phyloP scores from a whole-genome alignment of 1,140 invertebrate genomes.

The Drosophila gunungcola region DNA sequence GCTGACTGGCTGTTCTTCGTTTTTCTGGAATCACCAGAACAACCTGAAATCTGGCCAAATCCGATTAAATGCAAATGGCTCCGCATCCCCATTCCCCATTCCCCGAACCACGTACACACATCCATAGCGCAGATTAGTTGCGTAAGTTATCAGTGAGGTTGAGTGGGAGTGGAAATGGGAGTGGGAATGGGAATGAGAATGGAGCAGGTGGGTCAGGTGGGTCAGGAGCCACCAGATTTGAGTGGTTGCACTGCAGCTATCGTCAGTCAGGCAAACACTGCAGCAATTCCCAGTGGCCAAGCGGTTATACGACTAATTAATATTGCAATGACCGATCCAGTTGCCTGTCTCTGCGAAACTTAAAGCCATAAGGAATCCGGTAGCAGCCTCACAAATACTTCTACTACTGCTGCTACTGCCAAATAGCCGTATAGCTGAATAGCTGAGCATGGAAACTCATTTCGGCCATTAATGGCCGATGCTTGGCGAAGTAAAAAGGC shows the following conservation, averaged over 20 bases:
- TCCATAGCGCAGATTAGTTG: conserved; percentile 69
- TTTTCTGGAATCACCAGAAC: conserved; percentile 49
- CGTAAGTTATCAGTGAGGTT: conserved; percentile 66
- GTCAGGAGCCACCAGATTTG: conserved; percentile 16
- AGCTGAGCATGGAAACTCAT: conserved; percentile 65
- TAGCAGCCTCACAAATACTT: not conserved
- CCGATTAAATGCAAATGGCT: conserved; percentile 80
- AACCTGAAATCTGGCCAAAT: conserved; percentile 80
- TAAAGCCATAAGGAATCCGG: not conserved
- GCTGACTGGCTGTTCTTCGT: conserved; percentile 24
- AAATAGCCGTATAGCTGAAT: conserved; percentile 25
- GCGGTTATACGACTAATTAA: conserved; percentile 66
- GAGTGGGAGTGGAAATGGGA: not conserved
- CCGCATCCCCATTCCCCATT: not conserved
- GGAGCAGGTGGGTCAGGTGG: not conserved
- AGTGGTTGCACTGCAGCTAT: conserved; percentile 71
- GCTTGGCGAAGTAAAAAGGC: conserved; percentile 28
- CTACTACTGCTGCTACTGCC: conserved; percentile 3
- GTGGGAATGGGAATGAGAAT: conserved; percentile 4
- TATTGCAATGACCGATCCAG: conserved; percentile 67
- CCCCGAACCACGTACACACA: conserved; percentile 21
- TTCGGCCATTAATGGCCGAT: conserved; percentile 57
- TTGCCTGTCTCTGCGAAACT: conserved; percentile 25
- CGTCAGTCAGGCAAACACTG: conserved; percentile 65
- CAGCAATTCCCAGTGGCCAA: conserved; percentile 60